Evolutionary conservation across 2,888 invertebrate genomes (phyloP), one percentile per base, ranked within the genome.

Genomic region (Acronicta psi): DNA sequence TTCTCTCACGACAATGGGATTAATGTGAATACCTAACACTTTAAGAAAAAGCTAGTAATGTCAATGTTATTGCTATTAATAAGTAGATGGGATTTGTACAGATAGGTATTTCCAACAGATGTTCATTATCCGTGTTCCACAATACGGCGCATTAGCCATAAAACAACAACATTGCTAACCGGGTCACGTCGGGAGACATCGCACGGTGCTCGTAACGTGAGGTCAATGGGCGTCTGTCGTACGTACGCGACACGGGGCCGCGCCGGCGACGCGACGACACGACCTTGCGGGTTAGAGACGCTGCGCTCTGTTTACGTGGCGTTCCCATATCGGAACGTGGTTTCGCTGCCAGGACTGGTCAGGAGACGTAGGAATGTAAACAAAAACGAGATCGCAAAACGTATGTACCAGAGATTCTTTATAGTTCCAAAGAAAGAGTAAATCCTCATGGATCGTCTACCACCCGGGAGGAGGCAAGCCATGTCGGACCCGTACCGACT

Each of bases 191-290:
- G 36, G 41, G 36, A 43, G 29, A 43, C 66, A 58, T 53, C 44
- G 38, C 38, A 40, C 49, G 34, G 44, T 37, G 40, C 14, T 55
- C 51, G 13, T 41, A 59, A 46, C 46, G 37, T 20, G 44, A 70
- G 59, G 68, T 70, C 66, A 68, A 59, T 49, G 51, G 59, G 68
- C 29, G 66, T 51, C 59, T 64, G 59, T 42, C 53, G 62, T 50
- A 41, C 20, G 8, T 40, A 1, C 11, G 37, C 16, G 10, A n/a
- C 9, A n/a, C 18, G 17, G 13, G 20, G 29, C 41, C 20, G 13
- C 16, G 29, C 41, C 20, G 17, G 29, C 8, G 45, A 14, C 17
- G 10, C 34, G 38, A 25, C n/a, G 7, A 3, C 25, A n/a, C 36
- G 29, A 37, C 50, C 31, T 50, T 45, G 60, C 36, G 40, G 20